A percentile compares a stretch with the other conserved stretches of the same genome.
These are phyloP conservation scores for Apaloderma vittatum DNA, from an alignment of 2,113 vertebrate species.

Conservation along the genomic window DNA sequence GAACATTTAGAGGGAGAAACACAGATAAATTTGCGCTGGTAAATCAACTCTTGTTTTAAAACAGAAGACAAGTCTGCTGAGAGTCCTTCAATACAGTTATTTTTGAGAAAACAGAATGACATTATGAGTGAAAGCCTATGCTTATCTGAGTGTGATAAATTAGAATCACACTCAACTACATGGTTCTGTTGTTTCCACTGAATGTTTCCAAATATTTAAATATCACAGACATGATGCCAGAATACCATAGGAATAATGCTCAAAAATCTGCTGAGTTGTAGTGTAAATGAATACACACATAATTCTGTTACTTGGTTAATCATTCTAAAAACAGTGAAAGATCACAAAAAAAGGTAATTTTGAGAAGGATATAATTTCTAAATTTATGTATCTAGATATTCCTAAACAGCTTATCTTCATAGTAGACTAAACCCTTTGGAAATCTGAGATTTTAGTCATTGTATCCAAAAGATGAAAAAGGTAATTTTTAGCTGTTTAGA, in stretches of 20 bases:
- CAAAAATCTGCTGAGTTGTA: not conserved
- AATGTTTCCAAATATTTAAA: conserved; percentile 9
- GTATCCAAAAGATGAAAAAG: not conserved
- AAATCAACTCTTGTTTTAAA: not conserved
- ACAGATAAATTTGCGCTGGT: not conserved
- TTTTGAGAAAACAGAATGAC: not conserved
- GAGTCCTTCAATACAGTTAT: not conserved
- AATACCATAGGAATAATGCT: not conserved
- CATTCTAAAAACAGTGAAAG: not conserved
- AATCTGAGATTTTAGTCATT: not conserved
- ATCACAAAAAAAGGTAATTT: not conserved
- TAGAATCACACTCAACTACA: not conserved
- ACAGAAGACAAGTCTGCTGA: not conserved
- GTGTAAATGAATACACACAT: not conserved
- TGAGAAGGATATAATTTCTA: not conserved
- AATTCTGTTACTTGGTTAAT: not conserved
- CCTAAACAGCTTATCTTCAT: not conserved
- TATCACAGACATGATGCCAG: not conserved
- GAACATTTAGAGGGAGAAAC: not conserved
- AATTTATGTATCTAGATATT: not conserved
- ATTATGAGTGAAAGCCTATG: not conserved
- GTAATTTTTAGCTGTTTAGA: not conserved
- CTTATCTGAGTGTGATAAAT: not conserved
- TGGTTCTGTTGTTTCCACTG: not conserved
- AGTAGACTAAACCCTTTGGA: not conserved